Percentiles rank a stretch among this genome's conserved stretches.
Conservation (phyloP, 2,113 vertebrate genomes). For the Baryphthengus martii region DNA sequence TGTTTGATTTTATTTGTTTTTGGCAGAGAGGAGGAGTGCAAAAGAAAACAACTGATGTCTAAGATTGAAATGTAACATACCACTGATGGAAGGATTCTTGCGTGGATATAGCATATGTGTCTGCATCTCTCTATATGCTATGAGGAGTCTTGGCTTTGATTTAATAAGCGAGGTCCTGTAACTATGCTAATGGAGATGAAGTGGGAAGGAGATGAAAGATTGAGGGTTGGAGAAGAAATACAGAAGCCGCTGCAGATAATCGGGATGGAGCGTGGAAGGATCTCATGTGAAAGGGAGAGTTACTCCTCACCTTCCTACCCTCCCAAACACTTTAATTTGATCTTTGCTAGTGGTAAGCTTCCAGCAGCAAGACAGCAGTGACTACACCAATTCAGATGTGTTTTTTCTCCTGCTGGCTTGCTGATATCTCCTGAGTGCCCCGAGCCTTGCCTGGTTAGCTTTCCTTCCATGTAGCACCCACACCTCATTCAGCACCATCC, state of each 20-base stretch:
- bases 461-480: background rate
- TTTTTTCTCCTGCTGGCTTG: background rate
- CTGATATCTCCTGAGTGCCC: background rate
- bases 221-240: background rate
- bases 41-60: slow-evolving; percentile 25
- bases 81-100: background rate
- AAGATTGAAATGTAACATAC: background rate
- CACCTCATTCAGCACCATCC: background rate
- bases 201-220: background rate
- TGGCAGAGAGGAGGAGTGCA: background rate
- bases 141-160: background rate
- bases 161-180: background rate
- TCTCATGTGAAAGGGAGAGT: background rate
- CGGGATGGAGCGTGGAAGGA: background rate
- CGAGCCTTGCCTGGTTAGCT: background rate
- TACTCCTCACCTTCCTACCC: background rate
- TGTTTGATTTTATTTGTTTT: slow-evolving; percentile 25
- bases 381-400: background rate
- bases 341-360: background rate
- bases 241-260: background rate
- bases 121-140: background rate
- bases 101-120: background rate
- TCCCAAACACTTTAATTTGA: background rate
- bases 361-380: background rate
- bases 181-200: background rate